Percentiles rank a stretch among this genome's conserved stretches.
Evolutionary conservation across 2,797 vertebrate species (phyloP).

Genomic region (Ammospiza maritima): DNA sequence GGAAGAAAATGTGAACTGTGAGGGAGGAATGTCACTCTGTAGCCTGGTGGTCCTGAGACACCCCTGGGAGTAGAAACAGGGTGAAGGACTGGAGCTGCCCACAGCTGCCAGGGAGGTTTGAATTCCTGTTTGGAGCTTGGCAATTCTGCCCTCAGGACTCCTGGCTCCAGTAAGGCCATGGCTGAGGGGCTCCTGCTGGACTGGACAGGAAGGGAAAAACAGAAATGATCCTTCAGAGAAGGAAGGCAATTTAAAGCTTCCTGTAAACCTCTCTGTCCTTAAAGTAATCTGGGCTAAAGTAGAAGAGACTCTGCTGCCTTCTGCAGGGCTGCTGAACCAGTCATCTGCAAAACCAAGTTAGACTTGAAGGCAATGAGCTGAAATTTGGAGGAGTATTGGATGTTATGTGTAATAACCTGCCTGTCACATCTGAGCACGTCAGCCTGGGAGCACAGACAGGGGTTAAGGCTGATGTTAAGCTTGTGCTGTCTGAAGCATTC

Average conservation of each 20-base stretch:
- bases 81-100: not conserved
- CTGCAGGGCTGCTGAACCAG: not conserved
- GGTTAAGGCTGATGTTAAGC: not conserved
- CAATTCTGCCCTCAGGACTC: not conserved
- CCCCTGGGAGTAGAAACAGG: too few relatives aligned
- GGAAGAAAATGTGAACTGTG: not conserved
- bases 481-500: not conserved
- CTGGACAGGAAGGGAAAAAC: not conserved
- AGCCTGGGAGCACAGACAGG: not conserved
- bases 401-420: not conserved
- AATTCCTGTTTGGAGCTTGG: not conserved
- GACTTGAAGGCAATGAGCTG: not conserved
- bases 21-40: not conserved
- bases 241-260: not conserved
- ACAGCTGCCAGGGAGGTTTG: not conserved
- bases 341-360: slow-evolving; percentile 6
- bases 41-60: not conserved
- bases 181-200: not conserved
- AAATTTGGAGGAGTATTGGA: not conserved
- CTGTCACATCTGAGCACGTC: not conserved
- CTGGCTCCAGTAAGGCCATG: not conserved
- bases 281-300: not conserved
- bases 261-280: not conserved
- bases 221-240: not conserved
- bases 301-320: not conserved